A percentile compares a stretch with the other conserved stretches of the same genome.
Evolutionary conservation across 2,113 vertebrate species (phyloP).

Genomic region (Hippopotamus amphibius): DNA sequence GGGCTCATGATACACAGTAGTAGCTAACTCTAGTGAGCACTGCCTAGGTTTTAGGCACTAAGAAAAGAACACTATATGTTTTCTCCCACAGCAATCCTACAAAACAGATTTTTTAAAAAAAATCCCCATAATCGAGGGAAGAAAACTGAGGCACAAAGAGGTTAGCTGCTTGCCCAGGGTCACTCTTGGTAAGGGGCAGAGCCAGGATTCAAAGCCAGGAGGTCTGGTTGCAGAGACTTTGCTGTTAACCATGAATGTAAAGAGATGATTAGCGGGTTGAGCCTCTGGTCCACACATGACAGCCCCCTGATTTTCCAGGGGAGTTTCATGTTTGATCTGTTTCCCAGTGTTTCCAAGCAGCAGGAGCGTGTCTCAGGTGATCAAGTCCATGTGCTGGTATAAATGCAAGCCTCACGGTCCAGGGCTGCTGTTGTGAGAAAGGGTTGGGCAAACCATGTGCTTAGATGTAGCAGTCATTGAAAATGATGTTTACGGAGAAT

Average conservation of each 20-base stretch:
- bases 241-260: background rate
- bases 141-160: background rate
- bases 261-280: background rate
- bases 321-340: background rate
- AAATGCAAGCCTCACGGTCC: too few relatives aligned
- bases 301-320: background rate
- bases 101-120: background rate
- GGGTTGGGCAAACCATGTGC: too few relatives aligned
- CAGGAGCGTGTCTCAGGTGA: background rate
- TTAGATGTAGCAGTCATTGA: too few relatives aligned
- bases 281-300: background rate
- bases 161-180: background rate
- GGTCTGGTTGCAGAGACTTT: background rate
- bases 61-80: background rate
- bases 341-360: background rate
- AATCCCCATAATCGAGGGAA: background rate
- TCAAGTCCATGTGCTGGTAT: too few relatives aligned
- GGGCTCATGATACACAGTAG: too few relatives aligned
- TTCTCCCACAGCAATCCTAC: background rate
- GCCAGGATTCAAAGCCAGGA: background rate
- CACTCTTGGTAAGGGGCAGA: background rate
- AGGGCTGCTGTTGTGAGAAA: too few relatives aligned
- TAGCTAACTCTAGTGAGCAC: too few relatives aligned
- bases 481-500: too few relatives aligned
- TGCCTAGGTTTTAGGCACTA: too few relatives aligned